Conservation (phyloP, 1,140 invertebrate genomes). For the Cyclargus thomasi region DNA sequence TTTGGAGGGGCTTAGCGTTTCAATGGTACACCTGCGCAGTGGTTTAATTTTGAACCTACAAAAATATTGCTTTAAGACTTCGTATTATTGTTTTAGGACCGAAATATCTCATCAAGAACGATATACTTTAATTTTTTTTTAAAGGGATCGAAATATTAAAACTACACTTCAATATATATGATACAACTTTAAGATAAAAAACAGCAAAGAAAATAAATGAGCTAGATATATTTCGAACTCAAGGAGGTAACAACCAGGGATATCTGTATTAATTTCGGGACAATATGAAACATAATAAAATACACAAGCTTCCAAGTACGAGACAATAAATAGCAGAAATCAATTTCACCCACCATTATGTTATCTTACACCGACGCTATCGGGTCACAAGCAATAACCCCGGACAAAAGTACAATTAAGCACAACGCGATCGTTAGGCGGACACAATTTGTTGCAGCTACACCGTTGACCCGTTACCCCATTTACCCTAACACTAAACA, state of each 20-base stretch:
- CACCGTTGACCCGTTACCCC: conserved; percentile 70
- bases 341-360: conserved; percentile 37
- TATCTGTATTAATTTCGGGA: not conserved
- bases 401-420: conserved; percentile 72
- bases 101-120: too few relatives aligned
- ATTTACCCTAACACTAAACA: conserved; percentile 53
- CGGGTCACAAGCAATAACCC: conserved; percentile 38
- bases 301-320: not conserved
- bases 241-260: not conserved
- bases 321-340: conserved; percentile 33
- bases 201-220: not conserved
- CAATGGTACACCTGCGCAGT: conserved; percentile 17
- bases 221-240: not conserved
- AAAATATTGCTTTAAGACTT: not conserved
- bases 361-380: conserved; percentile 49
- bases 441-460: conserved; percentile 71
- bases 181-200: too few relatives aligned
- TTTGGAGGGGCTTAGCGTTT: conserved; percentile 13
- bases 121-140: too few relatives aligned
- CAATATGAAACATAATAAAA: conserved; percentile 11
- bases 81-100: not conserved
- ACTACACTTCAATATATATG: too few relatives aligned
- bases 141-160: too few relatives aligned
- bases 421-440: conserved; percentile 61
- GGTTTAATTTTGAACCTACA: not conserved